phyloP scores from a whole-genome alignment of 2,113 vertebrate genomes.

The Oxyura jamaicensis region DNA sequence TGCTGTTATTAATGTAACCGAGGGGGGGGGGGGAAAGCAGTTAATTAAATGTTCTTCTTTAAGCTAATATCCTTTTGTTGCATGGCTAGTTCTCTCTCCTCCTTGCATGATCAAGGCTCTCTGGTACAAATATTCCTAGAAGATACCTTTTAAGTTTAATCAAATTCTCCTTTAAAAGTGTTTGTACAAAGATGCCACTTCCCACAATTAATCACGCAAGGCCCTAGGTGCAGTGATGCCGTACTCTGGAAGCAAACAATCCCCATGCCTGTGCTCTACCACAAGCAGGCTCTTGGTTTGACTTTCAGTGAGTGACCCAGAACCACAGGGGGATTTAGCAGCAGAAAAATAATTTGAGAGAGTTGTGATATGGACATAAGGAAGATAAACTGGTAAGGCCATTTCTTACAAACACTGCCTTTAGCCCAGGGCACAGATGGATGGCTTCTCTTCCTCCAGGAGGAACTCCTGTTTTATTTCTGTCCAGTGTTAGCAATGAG shows the following conservation, averaged over 20 bases:
- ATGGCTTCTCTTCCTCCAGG: neutral
- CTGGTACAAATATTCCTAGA: conserved; percentile 11
- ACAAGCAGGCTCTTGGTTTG: neutral
- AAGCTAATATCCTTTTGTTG: conserved; percentile 9
- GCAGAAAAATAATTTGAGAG: conserved; percentile 19
- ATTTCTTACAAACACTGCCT: conserved; percentile 3
- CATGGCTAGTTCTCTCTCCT: neutral
- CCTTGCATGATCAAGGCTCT: neutral
- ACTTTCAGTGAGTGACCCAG: conserved; percentile 18
- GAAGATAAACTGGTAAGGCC: conserved; percentile 24
- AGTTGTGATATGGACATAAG: neutral
- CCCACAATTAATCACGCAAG: neutral
- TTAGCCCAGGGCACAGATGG: conserved; percentile 4
- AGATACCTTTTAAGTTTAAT: conserved; percentile 23
- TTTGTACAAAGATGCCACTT: conserved; percentile 1
- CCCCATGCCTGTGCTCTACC: neutral
- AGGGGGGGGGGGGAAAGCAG: neutral
- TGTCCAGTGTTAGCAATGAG: neutral
- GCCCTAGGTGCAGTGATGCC: accelerated
- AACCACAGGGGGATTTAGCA: conserved; percentile 12
- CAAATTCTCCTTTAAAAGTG: conserved; percentile 8
- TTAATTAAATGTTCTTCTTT: conserved; percentile 25
- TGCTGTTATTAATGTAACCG: neutral
- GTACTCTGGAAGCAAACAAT: neutral
- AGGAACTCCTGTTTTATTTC: neutral